Conservation (phyloP, 2,113 vertebrate genomes). For the Cinclus cinclus region DNA sequence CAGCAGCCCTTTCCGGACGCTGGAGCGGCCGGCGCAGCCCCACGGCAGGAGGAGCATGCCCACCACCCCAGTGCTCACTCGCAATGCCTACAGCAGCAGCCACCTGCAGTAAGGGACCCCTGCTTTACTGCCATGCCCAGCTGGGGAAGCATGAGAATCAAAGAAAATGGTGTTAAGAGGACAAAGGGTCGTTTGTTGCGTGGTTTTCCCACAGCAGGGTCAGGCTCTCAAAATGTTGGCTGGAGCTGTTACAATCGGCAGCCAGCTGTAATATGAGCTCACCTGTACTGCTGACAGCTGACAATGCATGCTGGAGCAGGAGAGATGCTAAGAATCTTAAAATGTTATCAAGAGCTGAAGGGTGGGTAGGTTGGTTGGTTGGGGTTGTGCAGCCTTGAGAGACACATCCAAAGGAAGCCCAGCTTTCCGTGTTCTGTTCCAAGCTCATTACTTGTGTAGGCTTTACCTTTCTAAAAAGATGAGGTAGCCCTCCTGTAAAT, state of each 20-base stretch:
- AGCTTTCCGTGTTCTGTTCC: neutral
- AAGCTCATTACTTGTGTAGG: neutral
- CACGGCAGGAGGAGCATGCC: slow-evolving; percentile 90
- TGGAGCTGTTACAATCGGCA: neutral
- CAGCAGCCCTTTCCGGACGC: slow-evolving; percentile 83
- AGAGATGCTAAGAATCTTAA: neutral
- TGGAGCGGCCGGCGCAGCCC: slow-evolving; percentile 80
- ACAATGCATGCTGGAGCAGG: neutral
- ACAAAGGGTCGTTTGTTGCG: neutral
- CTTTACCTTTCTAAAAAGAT: neutral
- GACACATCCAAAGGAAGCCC: neutral
- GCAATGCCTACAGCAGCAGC: slow-evolving; percentile 93
- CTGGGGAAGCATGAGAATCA: neutral
- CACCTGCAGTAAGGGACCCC: slow-evolving; percentile 85
- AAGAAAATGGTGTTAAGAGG: neutral
- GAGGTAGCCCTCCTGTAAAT: neutral
- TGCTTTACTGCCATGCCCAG: fast-evolving
- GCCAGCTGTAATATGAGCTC: neutral
- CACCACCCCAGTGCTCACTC: slow-evolving; percentile 89
- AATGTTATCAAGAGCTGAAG: neutral
- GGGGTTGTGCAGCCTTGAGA: neutral
- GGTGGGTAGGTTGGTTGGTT: neutral
- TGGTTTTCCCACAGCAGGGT: neutral
- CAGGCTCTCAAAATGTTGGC: neutral
- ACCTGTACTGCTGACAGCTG: neutral